These are phyloP conservation scores for Plodia interpunctella DNA, from an alignment of 1,140 invertebrate species.

Conservation along the genomic window DNA sequence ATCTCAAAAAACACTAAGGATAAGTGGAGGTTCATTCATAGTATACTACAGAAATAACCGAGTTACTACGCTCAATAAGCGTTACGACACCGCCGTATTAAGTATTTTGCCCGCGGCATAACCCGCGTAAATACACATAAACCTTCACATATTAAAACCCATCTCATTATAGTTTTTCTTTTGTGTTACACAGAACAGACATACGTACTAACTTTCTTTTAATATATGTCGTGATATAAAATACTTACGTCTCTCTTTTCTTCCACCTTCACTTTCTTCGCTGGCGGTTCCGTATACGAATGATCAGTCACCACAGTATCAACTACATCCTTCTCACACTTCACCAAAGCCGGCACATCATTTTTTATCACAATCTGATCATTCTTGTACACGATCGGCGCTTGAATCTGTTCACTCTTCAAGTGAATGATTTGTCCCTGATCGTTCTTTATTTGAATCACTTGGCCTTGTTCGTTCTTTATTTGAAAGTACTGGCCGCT, in stretches of 20 bases:
- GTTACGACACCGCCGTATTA: too few relatives aligned
- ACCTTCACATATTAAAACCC: too few relatives aligned
- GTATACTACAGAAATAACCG: too few relatives aligned
- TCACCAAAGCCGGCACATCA: slow-evolving; percentile 39
- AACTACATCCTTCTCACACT: slow-evolving; percentile 45
- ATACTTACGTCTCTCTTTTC: slow-evolving; percentile 49
- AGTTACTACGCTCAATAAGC: too few relatives aligned
- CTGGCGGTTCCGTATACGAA: slow-evolving; percentile 59
- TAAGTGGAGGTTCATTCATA: too few relatives aligned
- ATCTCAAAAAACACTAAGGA: too few relatives aligned
- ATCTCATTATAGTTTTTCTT: too few relatives aligned
- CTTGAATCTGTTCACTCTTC: slow-evolving; percentile 58
- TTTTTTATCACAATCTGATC: slow-evolving; percentile 51
- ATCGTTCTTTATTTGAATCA: slow-evolving; percentile 67
- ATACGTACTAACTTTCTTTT: too few relatives aligned
- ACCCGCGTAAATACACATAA: too few relatives aligned
- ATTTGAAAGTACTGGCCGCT: slow-evolving; percentile 55
- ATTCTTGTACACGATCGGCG: slow-evolving; percentile 46
- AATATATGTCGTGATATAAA: too few relatives aligned
- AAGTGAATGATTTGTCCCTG: slow-evolving; percentile 67
- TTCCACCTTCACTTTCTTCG: slow-evolving; percentile 55
- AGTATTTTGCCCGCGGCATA: too few relatives aligned
- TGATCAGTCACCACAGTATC: slow-evolving; percentile 51
- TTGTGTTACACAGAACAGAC: too few relatives aligned
- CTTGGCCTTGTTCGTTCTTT: slow-evolving; percentile 66